These are phyloP conservation scores for Zelleria hepariella DNA, from an alignment of 2,888 invertebrate species.

Conservation along the genomic window DNA sequence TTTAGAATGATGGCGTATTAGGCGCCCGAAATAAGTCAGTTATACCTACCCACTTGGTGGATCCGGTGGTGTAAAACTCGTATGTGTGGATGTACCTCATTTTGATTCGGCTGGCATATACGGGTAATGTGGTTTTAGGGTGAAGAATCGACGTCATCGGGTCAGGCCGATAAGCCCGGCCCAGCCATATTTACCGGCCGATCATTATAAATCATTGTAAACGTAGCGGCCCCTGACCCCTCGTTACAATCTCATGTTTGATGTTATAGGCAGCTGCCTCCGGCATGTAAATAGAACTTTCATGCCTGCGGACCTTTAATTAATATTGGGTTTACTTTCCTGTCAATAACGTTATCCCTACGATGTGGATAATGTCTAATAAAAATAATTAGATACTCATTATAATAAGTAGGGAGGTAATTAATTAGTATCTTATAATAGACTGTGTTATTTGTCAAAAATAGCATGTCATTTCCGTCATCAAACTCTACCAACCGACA, in stretches of 20 bases:
- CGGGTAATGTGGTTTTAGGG: constrained; percentile 28
- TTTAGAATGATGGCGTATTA: not conserved
- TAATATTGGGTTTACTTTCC: no score
- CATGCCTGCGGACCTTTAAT: no score
- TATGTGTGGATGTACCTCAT: not conserved
- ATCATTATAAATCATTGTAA: constrained; percentile 58
- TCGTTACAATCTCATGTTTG: constrained; percentile 30
- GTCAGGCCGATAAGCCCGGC: constrained; percentile 39
- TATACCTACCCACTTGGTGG: no score
- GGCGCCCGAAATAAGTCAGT: constrained; percentile 3
- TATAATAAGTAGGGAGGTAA: no score
- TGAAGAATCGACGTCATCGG: constrained; percentile 41
- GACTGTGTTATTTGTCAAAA: no score
- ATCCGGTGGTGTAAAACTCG: not conserved
- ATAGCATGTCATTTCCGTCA: no score
- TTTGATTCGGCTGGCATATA: no score
- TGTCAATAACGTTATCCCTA: no score
- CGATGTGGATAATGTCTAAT: no score
- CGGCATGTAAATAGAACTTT: not conserved
- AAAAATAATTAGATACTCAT: no score
- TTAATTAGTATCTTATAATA: no score
- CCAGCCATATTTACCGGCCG: constrained; percentile 43
- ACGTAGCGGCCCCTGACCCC: constrained; percentile 49
- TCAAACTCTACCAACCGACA: no score
- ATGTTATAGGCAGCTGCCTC: constrained; percentile 16